Conservation (phyloP, 1,140 invertebrate species). For the Thrips palmi region DNA sequence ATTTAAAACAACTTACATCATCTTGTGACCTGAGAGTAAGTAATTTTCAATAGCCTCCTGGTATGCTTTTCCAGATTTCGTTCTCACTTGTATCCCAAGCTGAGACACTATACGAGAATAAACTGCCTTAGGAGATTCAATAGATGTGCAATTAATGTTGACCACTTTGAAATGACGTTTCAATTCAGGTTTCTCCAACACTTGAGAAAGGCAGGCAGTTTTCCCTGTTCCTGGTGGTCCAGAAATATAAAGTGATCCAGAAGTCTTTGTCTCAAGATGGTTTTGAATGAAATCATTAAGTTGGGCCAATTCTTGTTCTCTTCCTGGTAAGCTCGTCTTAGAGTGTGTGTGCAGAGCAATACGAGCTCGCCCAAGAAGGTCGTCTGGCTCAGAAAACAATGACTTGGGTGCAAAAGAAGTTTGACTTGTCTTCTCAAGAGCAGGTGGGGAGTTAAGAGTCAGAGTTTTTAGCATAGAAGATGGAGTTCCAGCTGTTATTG, state of each 20-base stretch:
- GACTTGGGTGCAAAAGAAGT: no score
- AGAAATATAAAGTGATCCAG: slow-evolving; percentile 79
- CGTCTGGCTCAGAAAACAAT: no score
- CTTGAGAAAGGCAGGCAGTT: slow-evolving; percentile 64
- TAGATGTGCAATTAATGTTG: slow-evolving; percentile 65
- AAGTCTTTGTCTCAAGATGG: slow-evolving; percentile 41
- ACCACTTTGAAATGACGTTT: slow-evolving; percentile 34
- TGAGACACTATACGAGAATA: slow-evolving; percentile 50
- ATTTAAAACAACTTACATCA: slow-evolving; percentile 32
- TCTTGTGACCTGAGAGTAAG: slow-evolving; percentile 37
- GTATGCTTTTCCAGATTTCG: slow-evolving; percentile 36
- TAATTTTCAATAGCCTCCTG: slow-evolving; percentile 43
- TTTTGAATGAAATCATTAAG: slow-evolving; percentile 47
- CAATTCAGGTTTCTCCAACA: slow-evolving; percentile 39
- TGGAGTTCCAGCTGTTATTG: no score
- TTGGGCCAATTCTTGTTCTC: slow-evolving; percentile 55
- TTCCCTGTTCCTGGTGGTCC: slow-evolving; percentile 94
- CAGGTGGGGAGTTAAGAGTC: no score
- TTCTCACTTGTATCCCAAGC: slow-evolving; percentile 31
- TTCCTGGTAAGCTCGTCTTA: slow-evolving; percentile 46
- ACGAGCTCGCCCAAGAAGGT: no score
- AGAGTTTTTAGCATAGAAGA: no score
- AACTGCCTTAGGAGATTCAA: slow-evolving; percentile 51
- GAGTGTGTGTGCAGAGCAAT: slow-evolving; percentile 49
- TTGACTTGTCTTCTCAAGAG: no score